Evolutionary conservation across 2,113 vertebrate genomes (phyloP).

Genomic region (Carassius gibelio): DNA sequence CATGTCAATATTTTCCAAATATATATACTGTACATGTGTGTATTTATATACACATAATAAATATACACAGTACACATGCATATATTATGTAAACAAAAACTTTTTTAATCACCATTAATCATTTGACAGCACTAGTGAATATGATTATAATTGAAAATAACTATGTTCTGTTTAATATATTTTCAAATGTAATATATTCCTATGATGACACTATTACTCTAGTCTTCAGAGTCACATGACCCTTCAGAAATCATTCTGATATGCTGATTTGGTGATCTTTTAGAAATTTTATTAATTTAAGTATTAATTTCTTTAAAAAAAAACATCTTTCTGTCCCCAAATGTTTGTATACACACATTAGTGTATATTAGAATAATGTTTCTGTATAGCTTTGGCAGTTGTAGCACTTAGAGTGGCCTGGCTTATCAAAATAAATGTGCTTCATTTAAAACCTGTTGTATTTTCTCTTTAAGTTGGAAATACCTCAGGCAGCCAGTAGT

Average conservation of each 20-base stretch:
- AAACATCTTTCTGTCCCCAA: neutral
- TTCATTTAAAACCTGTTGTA: neutral
- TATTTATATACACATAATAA: too few relatives aligned
- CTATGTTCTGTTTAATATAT: neutral
- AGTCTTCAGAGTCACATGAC: neutral
- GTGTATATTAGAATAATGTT: neutral
- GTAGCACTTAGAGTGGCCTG: neutral
- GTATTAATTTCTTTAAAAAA: neutral
- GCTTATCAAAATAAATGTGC: neutral
- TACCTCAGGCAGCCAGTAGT: constrained; percentile 85
- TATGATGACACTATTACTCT: neutral
- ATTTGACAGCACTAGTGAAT: neutral
- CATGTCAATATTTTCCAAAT: too few relatives aligned
- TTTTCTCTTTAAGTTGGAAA: neutral
- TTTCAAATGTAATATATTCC: neutral
- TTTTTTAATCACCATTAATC: too few relatives aligned
- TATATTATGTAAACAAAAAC: too few relatives aligned
- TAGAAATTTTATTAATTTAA: neutral
- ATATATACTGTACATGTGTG: too few relatives aligned
- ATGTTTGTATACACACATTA: neutral
- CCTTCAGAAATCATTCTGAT: neutral
- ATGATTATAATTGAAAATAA: neutral
- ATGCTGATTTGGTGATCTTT: too few relatives aligned
- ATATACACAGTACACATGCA: too few relatives aligned
- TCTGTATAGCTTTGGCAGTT: neutral